Conservation (phyloP, 2,113 vertebrate species). For the Abramis brama region DNA sequence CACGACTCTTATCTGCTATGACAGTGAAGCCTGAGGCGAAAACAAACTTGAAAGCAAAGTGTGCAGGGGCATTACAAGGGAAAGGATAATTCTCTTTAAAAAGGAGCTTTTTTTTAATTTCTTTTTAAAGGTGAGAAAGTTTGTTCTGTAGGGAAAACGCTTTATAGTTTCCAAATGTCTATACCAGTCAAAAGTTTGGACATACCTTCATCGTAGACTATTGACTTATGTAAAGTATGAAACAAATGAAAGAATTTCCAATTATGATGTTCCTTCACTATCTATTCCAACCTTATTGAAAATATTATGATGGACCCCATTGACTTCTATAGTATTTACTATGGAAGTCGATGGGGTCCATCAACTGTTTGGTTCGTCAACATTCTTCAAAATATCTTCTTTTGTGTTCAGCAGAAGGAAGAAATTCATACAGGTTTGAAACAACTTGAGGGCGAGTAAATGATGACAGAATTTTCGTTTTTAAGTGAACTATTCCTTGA, state of each 20-base stretch:
- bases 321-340: no score
- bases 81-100: not conserved
- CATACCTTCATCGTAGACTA: not conserved
- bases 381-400: no score
- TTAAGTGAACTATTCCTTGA: no score
- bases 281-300: not conserved
- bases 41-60: constrained; percentile 52
- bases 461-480: no score
- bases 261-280: not conserved
- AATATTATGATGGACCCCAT: not conserved
- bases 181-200: not conserved
- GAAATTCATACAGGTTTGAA: no score
- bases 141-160: not conserved
- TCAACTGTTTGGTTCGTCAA: no score
- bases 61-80: not conserved
- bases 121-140: constrained; percentile 1
- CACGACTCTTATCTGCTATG: constrained; percentile 35
- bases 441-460: no score
- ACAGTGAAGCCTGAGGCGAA: constrained; percentile 38
- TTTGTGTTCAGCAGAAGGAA: no score
- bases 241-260: no score
- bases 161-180: not conserved
- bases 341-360: no score
- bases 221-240: not conserved
- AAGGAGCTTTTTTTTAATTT: not conserved